Evolutionary conservation across 1,140 invertebrate species (phyloP).

Genomic region (Lordiphosa collinella): DNA sequence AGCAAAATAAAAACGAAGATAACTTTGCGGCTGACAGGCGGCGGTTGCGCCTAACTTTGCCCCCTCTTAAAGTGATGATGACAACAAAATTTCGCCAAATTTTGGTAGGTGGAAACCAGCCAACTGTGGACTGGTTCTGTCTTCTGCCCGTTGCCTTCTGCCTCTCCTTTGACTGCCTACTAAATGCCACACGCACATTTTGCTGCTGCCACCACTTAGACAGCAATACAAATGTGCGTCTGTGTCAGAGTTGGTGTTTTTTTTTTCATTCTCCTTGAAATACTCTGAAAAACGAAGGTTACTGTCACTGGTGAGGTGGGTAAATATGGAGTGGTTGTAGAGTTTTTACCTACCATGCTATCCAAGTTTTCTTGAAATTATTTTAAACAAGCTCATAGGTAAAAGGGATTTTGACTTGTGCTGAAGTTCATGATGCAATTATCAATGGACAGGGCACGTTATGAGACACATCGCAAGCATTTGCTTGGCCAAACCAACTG

Average conservation of each 20-base stretch:
- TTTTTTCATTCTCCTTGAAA: neutral
- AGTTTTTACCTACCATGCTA: no score
- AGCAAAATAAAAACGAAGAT: conserved; percentile 38
- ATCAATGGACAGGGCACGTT: no score
- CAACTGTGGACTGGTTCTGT: conserved; percentile 27
- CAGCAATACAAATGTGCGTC: conserved; percentile 68
- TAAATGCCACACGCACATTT: conserved; percentile 71
- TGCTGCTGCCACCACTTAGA: conserved; percentile 56
- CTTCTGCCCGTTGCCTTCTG: conserved; percentile 1
- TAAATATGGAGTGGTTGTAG: no score
- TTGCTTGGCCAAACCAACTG: no score
- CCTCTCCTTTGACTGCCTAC: conserved; percentile 3
- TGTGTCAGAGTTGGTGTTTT: conserved; percentile 11
- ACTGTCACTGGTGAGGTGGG: no score
- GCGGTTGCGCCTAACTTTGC: conserved; percentile 19
- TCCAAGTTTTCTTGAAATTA: no score
- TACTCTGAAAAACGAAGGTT: no score
- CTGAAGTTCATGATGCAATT: no score
- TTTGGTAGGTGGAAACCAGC: conserved; percentile 2
- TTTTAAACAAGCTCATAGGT: no score
- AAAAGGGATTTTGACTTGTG: no score
- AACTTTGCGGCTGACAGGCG: conserved; percentile 70
- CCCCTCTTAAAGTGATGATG: conserved; percentile 67
- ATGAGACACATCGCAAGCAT: no score
- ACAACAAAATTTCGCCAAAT: conserved; percentile 72